These are phyloP conservation scores for Acanthornis magna DNA, from an alignment of 2,797 vertebrate species.

Conservation along the genomic window DNA sequence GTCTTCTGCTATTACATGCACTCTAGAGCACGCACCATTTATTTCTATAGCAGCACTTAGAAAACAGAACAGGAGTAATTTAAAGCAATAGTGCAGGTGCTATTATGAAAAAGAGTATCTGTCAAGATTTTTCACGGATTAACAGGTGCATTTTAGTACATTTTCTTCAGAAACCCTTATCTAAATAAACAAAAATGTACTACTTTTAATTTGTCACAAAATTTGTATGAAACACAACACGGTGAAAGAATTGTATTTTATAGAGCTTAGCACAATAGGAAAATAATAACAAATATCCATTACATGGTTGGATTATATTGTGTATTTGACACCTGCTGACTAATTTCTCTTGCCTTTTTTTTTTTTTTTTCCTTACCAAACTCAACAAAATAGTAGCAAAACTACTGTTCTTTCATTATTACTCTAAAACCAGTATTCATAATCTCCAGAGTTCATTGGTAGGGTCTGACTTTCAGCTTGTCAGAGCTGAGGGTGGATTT, in stretches of 20 bases:
- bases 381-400: not conserved
- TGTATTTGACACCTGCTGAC: not conserved
- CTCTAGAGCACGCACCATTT: not conserved
- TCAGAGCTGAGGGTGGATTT: not conserved
- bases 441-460: not conserved
- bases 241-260: not conserved
- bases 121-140: not conserved
- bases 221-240: not conserved
- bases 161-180: not conserved
- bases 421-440: not conserved
- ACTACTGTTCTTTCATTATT: not conserved
- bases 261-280: not conserved
- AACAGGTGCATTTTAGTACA: not conserved
- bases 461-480: not conserved
- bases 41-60: not conserved
- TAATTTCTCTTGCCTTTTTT: not conserved
- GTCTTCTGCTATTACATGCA: accelerated
- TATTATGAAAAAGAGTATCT: not conserved
- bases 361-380: not conserved
- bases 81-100: not conserved
- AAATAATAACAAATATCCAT: not conserved
- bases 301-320: not conserved
- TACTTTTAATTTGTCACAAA: not conserved
- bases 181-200: not conserved
- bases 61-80: not conserved